phyloP scores from a whole-genome alignment of 2,113 vertebrate genomes.

The Falcunculus frontatus region DNA sequence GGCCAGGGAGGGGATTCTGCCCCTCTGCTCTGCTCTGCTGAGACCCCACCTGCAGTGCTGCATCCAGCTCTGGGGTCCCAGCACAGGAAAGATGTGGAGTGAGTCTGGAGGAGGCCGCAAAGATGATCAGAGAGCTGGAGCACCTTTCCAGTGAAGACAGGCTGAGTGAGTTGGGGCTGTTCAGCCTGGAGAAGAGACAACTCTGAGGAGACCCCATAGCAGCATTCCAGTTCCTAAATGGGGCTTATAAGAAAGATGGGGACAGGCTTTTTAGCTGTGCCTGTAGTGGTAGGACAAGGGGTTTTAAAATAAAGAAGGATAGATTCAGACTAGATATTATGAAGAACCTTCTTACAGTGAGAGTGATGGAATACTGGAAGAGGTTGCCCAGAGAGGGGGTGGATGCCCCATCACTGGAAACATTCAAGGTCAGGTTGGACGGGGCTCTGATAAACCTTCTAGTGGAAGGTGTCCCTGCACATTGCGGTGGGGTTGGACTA shows the following conservation, averaged over 20 bases:
- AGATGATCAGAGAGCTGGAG: neutral
- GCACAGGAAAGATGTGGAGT: accelerated
- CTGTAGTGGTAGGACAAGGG: neutral
- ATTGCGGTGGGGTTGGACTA: neutral
- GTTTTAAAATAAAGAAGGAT: neutral
- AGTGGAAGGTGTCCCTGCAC: neutral
- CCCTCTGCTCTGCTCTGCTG: neutral
- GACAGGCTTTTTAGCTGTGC: neutral
- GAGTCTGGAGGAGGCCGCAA: neutral
- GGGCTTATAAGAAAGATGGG: neutral
- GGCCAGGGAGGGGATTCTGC: neutral
- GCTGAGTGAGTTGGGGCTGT: neutral
- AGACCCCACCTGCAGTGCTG: neutral
- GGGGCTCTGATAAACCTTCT: neutral
- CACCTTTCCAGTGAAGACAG: neutral
- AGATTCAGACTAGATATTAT: neutral
- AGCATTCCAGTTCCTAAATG: neutral
- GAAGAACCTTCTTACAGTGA: neutral
- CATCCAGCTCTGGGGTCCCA: neutral
- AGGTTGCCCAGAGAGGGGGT: neutral
- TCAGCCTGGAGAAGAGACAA: neutral
- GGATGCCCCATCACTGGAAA: neutral
- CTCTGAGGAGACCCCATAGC: neutral
- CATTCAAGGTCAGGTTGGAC: neutral
- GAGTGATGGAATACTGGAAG: neutral